These are phyloP conservation scores for Aphaenogaster rudis DNA, from an alignment of 1,140 invertebrate species.

Conservation along the genomic window DNA sequence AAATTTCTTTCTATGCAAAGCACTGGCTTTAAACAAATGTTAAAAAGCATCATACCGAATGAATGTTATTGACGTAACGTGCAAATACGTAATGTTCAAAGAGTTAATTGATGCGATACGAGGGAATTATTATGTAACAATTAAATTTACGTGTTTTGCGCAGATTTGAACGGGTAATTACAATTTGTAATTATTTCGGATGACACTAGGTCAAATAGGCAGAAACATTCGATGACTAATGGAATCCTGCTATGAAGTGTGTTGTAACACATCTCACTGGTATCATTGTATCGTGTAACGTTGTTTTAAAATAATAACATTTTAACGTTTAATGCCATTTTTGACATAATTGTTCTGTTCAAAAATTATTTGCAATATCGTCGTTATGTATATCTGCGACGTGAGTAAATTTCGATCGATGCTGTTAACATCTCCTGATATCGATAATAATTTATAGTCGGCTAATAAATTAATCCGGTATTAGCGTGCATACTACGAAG, in stretches of 20 bases:
- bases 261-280: neutral
- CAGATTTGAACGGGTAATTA: conserved; percentile 40
- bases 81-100: conserved; percentile 49
- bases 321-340: conserved; percentile 13
- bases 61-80: conserved; percentile 15
- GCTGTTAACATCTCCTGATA: conserved; percentile 1
- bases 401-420: neutral
- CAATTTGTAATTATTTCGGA: conserved; percentile 31
- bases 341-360: neutral
- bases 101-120: conserved; percentile 22
- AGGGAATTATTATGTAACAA: conserved; percentile 12
- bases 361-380: conserved; percentile 32
- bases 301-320: neutral
- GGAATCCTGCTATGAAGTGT: neutral
- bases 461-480: conserved; percentile 24
- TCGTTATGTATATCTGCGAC: conserved; percentile 1
- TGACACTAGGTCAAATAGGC: conserved; percentile 13
- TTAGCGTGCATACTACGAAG: neutral
- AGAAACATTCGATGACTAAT: conserved; percentile 13
- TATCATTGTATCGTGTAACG: neutral
- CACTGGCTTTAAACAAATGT: conserved; percentile 12
- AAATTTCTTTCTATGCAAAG: neutral
- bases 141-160: conserved; percentile 39
- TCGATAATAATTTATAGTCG: conserved; percentile 35
- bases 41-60: neutral